Evolutionary conservation across 2,888 invertebrate genomes (phyloP), one percentile per base, ranked within the genome.

Genomic region (Synergus laeviventris): DNA sequence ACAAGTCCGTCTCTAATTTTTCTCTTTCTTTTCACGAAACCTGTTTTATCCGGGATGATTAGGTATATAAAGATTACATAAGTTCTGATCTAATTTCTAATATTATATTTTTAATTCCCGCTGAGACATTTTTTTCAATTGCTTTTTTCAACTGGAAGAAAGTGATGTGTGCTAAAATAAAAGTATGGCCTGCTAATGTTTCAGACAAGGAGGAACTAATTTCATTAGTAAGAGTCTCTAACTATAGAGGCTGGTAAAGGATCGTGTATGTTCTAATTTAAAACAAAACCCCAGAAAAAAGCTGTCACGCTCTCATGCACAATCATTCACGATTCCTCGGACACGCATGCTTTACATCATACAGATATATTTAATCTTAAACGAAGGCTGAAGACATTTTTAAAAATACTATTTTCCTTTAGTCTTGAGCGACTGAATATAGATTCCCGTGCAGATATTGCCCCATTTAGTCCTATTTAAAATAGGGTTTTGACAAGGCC

Each of bases 321-420:
- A 66, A 66, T 66, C 66, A 49, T 64, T 64, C 38, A 64, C 39
- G 38, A 64, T 64, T 64, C 39, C 39, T 36, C 36, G 36, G 61
- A 61, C 39, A 64, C 9, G 62, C 39, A 18, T 39, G 62, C 62
- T 64, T 39, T 64, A 64, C 62, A 64, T 64, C 62, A 64, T 64
- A 36, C 5, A 18, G 39, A 64, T 64, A 64, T 64, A 39, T 64
- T 64, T 64, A 64, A 42, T 64, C 42, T 64, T 18, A 64, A 64
- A 64, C 64, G 42, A 42, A 64, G 64, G 39, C 64, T 62, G 62
- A 2, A 38, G 18, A n/a, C 38, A 62, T 62, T 62, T 62, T 38
- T 38, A 62, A 62, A 62, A 62, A 62, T 62, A 24, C 59, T 59
- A 59, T 8, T 59, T 24, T 59, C 59, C 62, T 38, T 62, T n/a